Base-by-base conservation (phyloP, 2,888 invertebrate species). In the Diplazon laetatorius region DNA sequence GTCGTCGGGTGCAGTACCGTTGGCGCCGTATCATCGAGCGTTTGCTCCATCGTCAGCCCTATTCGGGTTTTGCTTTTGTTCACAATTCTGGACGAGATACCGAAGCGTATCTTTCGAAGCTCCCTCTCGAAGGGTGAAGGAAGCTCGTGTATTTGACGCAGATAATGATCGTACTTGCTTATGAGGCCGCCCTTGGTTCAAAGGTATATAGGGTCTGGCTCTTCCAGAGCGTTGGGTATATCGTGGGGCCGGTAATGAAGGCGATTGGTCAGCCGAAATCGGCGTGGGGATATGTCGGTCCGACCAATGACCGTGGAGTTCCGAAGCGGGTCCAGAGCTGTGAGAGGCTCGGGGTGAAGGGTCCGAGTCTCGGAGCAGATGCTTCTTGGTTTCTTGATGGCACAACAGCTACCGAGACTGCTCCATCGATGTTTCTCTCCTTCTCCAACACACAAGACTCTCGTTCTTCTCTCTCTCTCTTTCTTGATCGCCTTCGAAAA, bases 321-420 rank as follows among this genome's bases (percentile, higher is more conserved):
- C 39, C 18, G 37, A 5, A 42, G 50, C 16, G 50, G 50, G 39
- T 42, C 68, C 66, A 68, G 68, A 39, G 30, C n/a, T 16, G 18
- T 30, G 55, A 22, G 55, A 55, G 42, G 52, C 18, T 8, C 55
- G 55, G 55, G 50, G 65, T 52, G 52, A 22, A 52, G 65, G 39
- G 52, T 46, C 50, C 39, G 30, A 39, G 39, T 10, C 30, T 52
- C 65, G 39, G 73, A 73, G 68, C 73, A 73, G 73, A 73, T 73
- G 73, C 73, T 73, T 65, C 63, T 66, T 52, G 39, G 71, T 22
- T n/a, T n/a, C 22, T 50, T 30, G 22, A 20, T 18, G 14, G 25
- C 22, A 25, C 52, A 52, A 8, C 25, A 52, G 55, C 55, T 55
- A 55, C 55, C 55, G 55, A 55, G 35, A 55, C 55, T 55, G 14